phyloP scores from a whole-genome alignment of 2,888 invertebrate species.

The Aplocera efformata region DNA sequence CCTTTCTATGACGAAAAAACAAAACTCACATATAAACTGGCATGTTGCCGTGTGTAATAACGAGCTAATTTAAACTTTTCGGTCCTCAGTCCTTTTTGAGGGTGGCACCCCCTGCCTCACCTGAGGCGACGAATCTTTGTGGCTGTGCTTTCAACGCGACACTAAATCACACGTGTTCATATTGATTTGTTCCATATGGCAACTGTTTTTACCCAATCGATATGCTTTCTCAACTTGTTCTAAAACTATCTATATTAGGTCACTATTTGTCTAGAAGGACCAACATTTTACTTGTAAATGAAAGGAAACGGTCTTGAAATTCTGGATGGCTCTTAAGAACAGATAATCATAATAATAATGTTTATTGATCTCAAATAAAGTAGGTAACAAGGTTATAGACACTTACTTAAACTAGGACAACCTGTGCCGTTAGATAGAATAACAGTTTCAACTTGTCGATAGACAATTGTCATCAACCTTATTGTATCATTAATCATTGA shows the following conservation, averaged over 20 bases:
- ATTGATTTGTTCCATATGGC: conserved; percentile 24
- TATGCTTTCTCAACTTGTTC: not conserved
- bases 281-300: no score
- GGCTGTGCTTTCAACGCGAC: conserved; percentile 63
- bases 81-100: conserved; percentile 60
- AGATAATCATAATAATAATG: no score
- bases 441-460: no score
- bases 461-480: no score
- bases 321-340: no score
- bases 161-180: conserved; percentile 41
- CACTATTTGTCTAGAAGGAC: no score
- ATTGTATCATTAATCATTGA: no score
- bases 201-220: not conserved
- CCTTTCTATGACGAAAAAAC: conserved; percentile 72
- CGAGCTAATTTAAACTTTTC: conserved; percentile 81
- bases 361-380: no score
- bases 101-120: conserved; percentile 62
- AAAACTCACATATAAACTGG: conserved; percentile 66
- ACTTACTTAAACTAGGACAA: no score
- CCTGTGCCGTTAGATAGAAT: no score
- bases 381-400: no score
- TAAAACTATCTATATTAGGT: no score
- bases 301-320: conserved; percentile 10
- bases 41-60: conserved; percentile 71
- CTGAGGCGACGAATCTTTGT: conserved; percentile 62